Evolutionary conservation across 2,113 vertebrate species (phyloP).

Genomic region (Climacteris rufus): DNA sequence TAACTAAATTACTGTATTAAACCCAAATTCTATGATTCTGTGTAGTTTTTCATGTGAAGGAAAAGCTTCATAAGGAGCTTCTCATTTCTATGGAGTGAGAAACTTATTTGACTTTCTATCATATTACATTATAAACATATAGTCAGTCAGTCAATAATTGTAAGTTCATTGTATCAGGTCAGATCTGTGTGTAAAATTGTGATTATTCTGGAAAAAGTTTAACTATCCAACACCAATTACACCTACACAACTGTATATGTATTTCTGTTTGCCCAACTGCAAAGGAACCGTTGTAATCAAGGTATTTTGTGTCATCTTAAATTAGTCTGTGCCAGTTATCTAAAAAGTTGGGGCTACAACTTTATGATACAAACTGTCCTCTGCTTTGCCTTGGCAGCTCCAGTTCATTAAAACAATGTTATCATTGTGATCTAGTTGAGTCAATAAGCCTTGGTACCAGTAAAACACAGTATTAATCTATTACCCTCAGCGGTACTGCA

Average conservation of each 20-base stretch:
- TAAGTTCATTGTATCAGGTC: background rate
- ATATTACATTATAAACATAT: background rate
- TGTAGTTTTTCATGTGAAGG: background rate
- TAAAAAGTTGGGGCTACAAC: background rate
- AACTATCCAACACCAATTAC: background rate
- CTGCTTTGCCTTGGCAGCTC: background rate
- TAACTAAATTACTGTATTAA: background rate
- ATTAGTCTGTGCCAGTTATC: background rate
- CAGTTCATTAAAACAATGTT: background rate
- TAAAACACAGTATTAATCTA: background rate
- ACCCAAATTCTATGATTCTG: background rate
- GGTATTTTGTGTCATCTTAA: background rate
- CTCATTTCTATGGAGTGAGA: background rate
- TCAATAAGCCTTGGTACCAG: background rate
- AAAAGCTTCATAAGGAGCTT: background rate
- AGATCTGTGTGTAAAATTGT: fast-evolving
- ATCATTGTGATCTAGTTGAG: background rate
- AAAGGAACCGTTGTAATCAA: background rate
- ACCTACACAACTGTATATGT: background rate
- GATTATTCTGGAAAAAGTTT: background rate
- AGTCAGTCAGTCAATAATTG: background rate
- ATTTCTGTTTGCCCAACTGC: background rate
- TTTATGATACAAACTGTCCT: background rate
- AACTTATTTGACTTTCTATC: background rate
- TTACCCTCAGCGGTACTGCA: background rate